These are phyloP conservation scores for Mungos mungo DNA, from an alignment of 2,113 vertebrate genomes.

Conservation along the genomic window DNA sequence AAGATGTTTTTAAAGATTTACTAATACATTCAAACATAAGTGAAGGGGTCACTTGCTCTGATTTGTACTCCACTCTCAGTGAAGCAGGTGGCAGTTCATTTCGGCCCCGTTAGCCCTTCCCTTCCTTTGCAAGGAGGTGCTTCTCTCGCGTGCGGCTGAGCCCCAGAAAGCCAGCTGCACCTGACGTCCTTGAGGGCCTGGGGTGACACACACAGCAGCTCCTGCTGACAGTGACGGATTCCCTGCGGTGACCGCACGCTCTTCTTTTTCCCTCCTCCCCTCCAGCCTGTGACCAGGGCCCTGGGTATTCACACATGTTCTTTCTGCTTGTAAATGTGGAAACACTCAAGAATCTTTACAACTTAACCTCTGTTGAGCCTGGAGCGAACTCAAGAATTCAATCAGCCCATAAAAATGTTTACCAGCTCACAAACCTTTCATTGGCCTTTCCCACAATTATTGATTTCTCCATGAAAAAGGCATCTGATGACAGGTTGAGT, in stretches of 20 bases:
- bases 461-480: constrained; percentile 11
- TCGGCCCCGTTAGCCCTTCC: background rate
- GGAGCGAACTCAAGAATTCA: background rate
- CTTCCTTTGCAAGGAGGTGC: background rate
- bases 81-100: background rate
- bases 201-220: background rate
- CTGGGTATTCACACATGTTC: background rate
- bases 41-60: background rate
- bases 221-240: background rate
- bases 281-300: background rate
- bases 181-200: background rate
- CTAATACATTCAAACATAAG: background rate
- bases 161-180: background rate
- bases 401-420: background rate
- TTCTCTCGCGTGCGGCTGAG: rapidly evolving
- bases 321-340: constrained; percentile 22
- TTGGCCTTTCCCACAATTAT: background rate
- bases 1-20: background rate
- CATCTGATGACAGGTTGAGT: background rate
- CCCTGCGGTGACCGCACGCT: rapidly evolving
- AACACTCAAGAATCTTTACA: background rate
- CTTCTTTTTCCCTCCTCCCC: background rate
- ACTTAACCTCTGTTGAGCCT: background rate
- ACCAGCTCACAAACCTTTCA: constrained; percentile 49
- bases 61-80: background rate